Conservation (phyloP, 2,797 vertebrate genomes). For the Labeo calbasu region DNA sequence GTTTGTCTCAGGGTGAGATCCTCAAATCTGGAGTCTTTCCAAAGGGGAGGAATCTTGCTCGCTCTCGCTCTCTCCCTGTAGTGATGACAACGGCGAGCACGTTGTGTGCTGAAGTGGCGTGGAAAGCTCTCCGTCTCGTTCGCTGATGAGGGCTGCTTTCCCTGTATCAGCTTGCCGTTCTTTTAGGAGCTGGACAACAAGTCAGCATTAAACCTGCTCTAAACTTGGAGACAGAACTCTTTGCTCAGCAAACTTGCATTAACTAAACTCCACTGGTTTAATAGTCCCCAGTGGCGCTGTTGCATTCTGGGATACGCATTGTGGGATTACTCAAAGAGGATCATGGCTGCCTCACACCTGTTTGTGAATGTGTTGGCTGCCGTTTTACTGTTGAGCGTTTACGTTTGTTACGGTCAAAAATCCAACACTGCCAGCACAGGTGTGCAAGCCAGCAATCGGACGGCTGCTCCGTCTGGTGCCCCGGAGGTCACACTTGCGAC, state of each 20-base stretch:
- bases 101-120: conserved; percentile 37
- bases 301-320: conserved; percentile 31
- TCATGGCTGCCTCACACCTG: conserved; percentile 32
- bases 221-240: conserved; percentile 26
- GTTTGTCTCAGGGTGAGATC: conserved; percentile 40
- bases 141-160: conserved; percentile 16
- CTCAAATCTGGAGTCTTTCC: conserved; percentile 24
- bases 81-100: conserved; percentile 36
- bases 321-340: conserved; percentile 25
- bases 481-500: conserved; percentile 72
- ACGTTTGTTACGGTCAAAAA: conserved; percentile 75
- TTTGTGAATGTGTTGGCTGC: conserved; percentile 54
- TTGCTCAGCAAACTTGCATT: conserved; percentile 5
- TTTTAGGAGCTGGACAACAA: neutral
- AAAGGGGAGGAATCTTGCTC: conserved; percentile 35
- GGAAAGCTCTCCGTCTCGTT: conserved; percentile 14
- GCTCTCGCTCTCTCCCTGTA: conserved; percentile 26
- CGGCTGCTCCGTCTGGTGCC: conserved; percentile 65
- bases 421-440: conserved; percentile 69
- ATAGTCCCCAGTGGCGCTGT: conserved; percentile 46
- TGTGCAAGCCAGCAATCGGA: conserved; percentile 72
- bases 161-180: conserved; percentile 15
- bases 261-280: conserved; percentile 56
- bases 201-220: conserved; percentile 30
- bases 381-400: conserved; percentile 75